Conservation (phyloP, 2,797 vertebrate species). For the Tokudaia muenninki region DNA sequence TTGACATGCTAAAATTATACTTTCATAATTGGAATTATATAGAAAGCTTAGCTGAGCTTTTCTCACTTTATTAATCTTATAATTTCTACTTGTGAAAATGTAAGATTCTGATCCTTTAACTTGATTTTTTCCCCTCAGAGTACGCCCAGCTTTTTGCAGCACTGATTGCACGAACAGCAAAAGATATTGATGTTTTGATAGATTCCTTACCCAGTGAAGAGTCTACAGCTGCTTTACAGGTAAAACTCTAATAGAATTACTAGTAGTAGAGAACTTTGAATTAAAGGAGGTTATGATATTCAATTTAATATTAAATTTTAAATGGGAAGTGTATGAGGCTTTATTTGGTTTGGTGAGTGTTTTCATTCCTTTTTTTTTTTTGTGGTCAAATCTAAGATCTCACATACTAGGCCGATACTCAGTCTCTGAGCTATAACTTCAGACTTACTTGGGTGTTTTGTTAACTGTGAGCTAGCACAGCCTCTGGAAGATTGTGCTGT, state of each 20-base stretch:
- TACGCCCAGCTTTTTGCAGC: slow-evolving; percentile 99
- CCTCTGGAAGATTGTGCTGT: not conserved
- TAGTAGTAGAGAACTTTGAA: slow-evolving; percentile 8
- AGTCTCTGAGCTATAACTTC: not conserved
- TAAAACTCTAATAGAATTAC: slow-evolving; percentile 80
- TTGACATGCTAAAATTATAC: slow-evolving; percentile 26
- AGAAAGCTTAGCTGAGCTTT: slow-evolving; percentile 18
- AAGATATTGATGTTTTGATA: slow-evolving; percentile 98
- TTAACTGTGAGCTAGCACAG: not conserved
- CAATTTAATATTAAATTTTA: slow-evolving; percentile 52
- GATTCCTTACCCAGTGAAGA: slow-evolving; percentile 99
- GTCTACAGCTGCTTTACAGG: slow-evolving; percentile 97
- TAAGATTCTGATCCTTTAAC: slow-evolving; percentile 10
- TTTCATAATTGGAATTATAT: slow-evolving; percentile 39
- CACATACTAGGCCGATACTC: not conserved
- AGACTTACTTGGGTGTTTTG: not conserved
- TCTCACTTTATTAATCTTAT: slow-evolving; percentile 32
- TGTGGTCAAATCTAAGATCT: not conserved
- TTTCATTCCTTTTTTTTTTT: not conserved
- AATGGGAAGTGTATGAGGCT: not conserved
- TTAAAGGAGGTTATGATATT: slow-evolving; percentile 38
- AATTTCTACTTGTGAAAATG: slow-evolving; percentile 32
- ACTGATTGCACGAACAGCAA: slow-evolving; percentile 97
- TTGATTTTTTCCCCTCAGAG: slow-evolving; percentile 88
- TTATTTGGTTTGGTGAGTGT: not conserved